Evolutionary conservation across 2,797 vertebrate genomes (phyloP).

Genomic region (Etheostoma perlongum): DNA sequence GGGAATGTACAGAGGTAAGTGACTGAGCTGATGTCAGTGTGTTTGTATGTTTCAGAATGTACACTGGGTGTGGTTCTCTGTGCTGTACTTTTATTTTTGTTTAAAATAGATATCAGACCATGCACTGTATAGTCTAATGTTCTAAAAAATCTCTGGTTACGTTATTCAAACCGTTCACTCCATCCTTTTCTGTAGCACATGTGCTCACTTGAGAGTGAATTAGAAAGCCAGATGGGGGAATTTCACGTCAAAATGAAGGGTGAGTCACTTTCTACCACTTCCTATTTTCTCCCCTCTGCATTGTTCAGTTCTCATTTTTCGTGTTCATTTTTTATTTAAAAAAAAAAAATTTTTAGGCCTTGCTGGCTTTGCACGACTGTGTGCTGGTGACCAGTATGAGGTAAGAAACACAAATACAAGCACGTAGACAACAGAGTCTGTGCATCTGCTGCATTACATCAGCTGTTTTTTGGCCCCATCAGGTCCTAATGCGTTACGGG

Average conservation of each 20-base stretch:
- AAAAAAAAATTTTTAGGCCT: conserved; percentile 93
- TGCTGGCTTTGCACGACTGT: conserved; percentile 96
- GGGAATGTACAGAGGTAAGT: conserved; percentile 95
- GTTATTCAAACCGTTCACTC: conserved; percentile 6
- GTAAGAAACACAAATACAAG: conserved; percentile 76
- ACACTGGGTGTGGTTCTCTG: background rate
- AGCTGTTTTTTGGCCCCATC: conserved; percentile 22
- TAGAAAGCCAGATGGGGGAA: conserved; percentile 97
- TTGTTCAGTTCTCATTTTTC: conserved; percentile 53
- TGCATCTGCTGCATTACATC: background rate
- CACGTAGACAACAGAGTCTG: background rate
- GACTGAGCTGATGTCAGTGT: background rate
- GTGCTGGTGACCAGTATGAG: conserved; percentile 98
- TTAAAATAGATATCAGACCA: background rate
- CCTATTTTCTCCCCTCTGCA: conserved; percentile 16
- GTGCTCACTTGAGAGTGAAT: conserved; percentile 95
- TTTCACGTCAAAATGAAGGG: conserved; percentile 99
- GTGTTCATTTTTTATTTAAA: conserved; percentile 41
- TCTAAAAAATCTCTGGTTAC: background rate
- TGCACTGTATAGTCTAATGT: background rate
- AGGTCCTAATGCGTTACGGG: conserved; percentile 98
- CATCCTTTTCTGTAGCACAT: conserved; percentile 88
- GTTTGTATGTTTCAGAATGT: background rate
- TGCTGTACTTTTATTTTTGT: background rate
- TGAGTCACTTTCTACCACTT: conserved; percentile 74